These are phyloP conservation scores for Chiroxiphia lanceolata DNA, from an alignment of 2,797 vertebrate species.

Conservation along the genomic window DNA sequence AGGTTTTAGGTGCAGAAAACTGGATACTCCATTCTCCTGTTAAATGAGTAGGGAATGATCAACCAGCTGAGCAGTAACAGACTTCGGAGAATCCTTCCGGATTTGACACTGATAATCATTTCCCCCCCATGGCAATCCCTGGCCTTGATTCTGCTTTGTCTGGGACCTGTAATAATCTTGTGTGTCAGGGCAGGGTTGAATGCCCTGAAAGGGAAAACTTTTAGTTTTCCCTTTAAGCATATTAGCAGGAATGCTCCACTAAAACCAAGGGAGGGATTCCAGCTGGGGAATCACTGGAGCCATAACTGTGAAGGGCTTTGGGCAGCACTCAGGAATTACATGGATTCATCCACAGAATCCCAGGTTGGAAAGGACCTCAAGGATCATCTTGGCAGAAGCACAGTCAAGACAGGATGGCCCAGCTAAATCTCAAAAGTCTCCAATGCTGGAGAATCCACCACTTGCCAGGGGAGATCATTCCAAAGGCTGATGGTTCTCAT, in stretches of 20 bases:
- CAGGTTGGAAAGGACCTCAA: not conserved
- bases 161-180: not conserved
- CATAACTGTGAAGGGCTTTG: not conserved
- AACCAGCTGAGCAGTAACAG: not conserved
- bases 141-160: not conserved
- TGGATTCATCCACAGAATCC: not conserved
- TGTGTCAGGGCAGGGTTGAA: not conserved
- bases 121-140: not conserved
- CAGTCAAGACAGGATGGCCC: not conserved
- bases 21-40: not conserved
- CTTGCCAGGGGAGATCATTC: not conserved
- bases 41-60: not conserved
- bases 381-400: not conserved
- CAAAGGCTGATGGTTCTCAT: not conserved
- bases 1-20: not conserved
- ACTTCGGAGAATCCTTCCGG: not conserved
- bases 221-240: not conserved
- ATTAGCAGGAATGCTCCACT: not conserved
- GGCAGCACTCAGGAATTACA: not conserved
- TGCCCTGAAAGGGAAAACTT: too few relatives aligned
- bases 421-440: not conserved
- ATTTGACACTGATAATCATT: not conserved
- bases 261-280: not conserved
- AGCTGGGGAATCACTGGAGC: not conserved
- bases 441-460: not conserved